Evolutionary conservation across 2,888 invertebrate species (phyloP), one percentile per base, ranked within the genome.

Genomic region (Drosophila formosana): DNA sequence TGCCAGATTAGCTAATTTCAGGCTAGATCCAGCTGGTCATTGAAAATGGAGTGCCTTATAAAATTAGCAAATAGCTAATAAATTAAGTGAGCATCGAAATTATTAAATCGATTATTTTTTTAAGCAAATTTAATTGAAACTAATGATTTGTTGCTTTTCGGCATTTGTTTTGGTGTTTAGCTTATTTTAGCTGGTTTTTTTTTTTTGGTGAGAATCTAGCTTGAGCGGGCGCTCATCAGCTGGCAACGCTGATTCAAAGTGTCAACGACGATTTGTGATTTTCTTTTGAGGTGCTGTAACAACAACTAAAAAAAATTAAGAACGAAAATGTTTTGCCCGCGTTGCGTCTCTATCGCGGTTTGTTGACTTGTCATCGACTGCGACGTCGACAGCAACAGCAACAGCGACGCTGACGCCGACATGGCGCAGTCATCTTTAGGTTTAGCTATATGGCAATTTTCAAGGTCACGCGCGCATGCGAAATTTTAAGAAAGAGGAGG

Each of bases 391-490:
- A 57, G 8, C 39, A 43, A 2, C 51, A 57, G 5, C 51, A 32
- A 9, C 66, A 47, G 8, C 46, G 39, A 28, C 72, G 46, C 6
- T 46, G 39, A 9, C 62, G 51, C 9, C 46, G 39, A 28, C 72
- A 45, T 39, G 13, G 46, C 51, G 23, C 46, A 30, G 45, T 41
- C 49, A 63, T 61, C 60, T 62, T 75, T 56, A 66, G 60, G 49
- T 67, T 56, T 63, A 49, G 56, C 45, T 62, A 72, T 58, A 77
- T 47, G 6, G 5, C 5, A 61, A 64, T 51, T 63, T 66, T 76
- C 78, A 76, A 76, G 76, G 76, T 72, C 78, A 77, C 41, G 55
- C 39, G 52, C 67, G 66, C 67, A 68, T 73, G 67, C 57, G 77
- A 77, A 76, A 68, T 57, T 57, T 60, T 46, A 18, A 62, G 25